Conservation (phyloP, 2,888 invertebrate genomes). For the Harmothoe impar region DNA sequence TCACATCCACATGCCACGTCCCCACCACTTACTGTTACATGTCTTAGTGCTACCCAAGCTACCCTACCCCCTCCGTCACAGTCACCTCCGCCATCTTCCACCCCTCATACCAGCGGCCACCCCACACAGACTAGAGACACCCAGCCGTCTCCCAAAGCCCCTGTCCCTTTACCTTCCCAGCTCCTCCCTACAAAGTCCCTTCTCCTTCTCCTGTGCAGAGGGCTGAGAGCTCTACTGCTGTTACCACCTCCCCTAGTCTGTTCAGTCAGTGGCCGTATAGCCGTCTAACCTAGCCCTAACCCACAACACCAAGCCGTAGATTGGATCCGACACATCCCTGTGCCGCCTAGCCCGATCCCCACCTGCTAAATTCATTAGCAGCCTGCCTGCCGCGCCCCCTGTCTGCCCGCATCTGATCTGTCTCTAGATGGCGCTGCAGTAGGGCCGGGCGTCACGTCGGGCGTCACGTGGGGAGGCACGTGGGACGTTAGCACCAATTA, state of each 20-base stretch:
- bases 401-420: not conserved
- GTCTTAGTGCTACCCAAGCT: no score
- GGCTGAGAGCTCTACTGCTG: not conserved
- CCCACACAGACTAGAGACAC: no score
- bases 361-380: slow-evolving; percentile 18
- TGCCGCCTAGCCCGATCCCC: not conserved
- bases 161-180: no score
- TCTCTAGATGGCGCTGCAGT: slow-evolving; percentile 4
- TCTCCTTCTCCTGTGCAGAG: no score
- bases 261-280: no score
- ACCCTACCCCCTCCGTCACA: no score
- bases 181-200: no score
- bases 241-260: not conserved
- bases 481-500: slow-evolving; percentile 21
- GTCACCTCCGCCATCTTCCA: no score
- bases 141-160: no score
- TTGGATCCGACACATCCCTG: not conserved
- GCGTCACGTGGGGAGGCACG: not conserved
- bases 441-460: not conserved
- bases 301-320: not conserved
- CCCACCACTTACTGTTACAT: no score
- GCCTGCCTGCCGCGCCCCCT: not conserved
- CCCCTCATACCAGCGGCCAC: no score
- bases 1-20: no score
- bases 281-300: not conserved